Percentiles rank a stretch among this genome's conserved stretches.
Conservation (phyloP, 2,797 vertebrate species). For the Sardinella longiceps region DNA sequence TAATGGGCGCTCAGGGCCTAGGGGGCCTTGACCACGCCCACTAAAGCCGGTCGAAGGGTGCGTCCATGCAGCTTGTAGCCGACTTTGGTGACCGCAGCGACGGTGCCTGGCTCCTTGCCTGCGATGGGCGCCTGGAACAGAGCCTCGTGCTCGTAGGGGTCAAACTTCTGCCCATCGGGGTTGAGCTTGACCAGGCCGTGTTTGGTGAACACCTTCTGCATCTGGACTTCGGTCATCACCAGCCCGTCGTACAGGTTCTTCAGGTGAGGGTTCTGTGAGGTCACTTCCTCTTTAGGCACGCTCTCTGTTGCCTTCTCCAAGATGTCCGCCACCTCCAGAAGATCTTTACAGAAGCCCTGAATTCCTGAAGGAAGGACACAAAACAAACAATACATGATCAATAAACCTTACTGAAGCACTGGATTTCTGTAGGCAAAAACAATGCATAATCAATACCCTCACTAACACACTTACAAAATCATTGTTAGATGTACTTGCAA, state of each 20-base stretch:
- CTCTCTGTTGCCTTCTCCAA: constrained; percentile 94
- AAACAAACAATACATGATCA: not conserved
- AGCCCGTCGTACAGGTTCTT: constrained; percentile 94
- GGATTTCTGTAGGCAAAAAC: constrained; percentile 80
- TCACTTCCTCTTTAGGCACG: constrained; percentile 90
- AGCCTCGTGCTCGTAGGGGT: constrained; percentile 96
- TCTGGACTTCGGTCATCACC: constrained; percentile 90
- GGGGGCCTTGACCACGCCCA: constrained; percentile 89
- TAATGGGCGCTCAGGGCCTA: constrained; percentile 62
- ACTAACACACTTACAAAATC: not conserved
- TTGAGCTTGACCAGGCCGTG: constrained; percentile 88
- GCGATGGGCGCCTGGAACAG: constrained; percentile 86
- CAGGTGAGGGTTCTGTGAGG: constrained; percentile 87
- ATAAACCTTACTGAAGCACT: constrained; percentile 94
- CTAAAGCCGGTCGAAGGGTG: constrained; percentile 91
- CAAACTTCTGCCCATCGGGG: constrained; percentile 88
- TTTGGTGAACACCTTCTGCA: constrained; percentile 95
- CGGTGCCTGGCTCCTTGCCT: constrained; percentile 88
- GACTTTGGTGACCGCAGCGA: constrained; percentile 91
- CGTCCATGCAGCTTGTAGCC: constrained; percentile 95
- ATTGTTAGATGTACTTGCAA: too few relatives aligned
- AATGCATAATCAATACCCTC: not conserved
- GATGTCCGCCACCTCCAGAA: constrained; percentile 95
- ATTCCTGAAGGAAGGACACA: constrained; percentile 76
- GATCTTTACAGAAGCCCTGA: constrained; percentile 96